These are phyloP conservation scores for Chymomyza costata DNA, from an alignment of 1,140 invertebrate genomes.

Conservation along the genomic window DNA sequence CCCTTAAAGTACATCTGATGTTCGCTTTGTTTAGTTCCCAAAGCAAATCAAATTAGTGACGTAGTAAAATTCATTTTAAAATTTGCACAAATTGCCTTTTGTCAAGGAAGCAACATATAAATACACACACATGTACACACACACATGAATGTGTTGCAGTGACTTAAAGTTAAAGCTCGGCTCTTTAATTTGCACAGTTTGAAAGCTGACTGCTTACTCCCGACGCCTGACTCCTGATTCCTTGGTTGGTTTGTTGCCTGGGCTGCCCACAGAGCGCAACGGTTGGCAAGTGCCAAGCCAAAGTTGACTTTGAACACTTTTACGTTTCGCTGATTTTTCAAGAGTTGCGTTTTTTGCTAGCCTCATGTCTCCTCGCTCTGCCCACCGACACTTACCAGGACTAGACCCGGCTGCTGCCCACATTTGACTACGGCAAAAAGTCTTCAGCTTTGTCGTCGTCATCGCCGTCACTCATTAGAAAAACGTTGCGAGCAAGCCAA, in stretches of 20 bases:
- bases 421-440: conserved; percentile 48
- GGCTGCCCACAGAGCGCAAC: not conserved
- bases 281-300: conserved; percentile 40
- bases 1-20: too few species aligned
- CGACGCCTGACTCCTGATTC: conserved; percentile 2
- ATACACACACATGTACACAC: not conserved
- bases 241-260: conserved; percentile 9
- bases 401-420: conserved; percentile 27
- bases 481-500: conserved; percentile 55
- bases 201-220: not conserved
- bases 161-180: conserved; percentile 1
- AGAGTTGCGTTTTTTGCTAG: conserved; percentile 39
- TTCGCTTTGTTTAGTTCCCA: too few species aligned
- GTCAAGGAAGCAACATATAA: conserved; percentile 15
- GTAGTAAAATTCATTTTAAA: conserved; percentile 51
- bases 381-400: not conserved
- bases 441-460: conserved; percentile 12
- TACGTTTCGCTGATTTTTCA: conserved; percentile 72
- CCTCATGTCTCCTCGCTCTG: not conserved
- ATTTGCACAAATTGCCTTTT: conserved; percentile 44
- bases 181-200: conserved; percentile 1
- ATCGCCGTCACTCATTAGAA: conserved; percentile 69
- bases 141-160: not conserved
- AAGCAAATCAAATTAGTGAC: conserved; percentile 56
- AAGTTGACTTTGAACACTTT: conserved; percentile 74